These are phyloP conservation scores for Periplaneta americana DNA, from an alignment of 1,140 invertebrate genomes.

Conservation along the genomic window DNA sequence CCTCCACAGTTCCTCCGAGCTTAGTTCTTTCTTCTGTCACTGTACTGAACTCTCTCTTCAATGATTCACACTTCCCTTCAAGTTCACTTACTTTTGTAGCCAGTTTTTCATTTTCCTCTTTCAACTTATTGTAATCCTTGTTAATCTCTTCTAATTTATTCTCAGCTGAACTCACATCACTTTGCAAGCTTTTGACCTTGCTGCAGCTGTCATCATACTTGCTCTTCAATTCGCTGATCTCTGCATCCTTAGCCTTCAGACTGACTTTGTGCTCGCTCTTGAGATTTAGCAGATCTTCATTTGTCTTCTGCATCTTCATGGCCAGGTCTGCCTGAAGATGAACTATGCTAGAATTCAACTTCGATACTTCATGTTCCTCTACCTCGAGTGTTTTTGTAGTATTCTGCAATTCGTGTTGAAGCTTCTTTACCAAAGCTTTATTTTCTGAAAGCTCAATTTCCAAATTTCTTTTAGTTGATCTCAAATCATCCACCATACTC, in stretches of 20 bases:
- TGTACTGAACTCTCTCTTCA: not conserved
- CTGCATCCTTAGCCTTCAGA: not conserved
- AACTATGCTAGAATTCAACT: not conserved
- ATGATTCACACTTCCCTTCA: not conserved
- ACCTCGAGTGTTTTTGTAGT: conserved; percentile 8
- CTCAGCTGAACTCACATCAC: not conserved
- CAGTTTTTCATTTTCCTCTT: not conserved
- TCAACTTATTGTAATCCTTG: not conserved
- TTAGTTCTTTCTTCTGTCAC: not conserved
- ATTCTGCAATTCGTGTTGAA: conserved; percentile 26
- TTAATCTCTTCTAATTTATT: not conserved
- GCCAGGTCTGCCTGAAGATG: not conserved
- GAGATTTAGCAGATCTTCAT: not conserved
- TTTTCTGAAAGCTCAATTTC: not conserved
- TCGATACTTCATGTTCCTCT: not conserved
- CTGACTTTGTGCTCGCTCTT: not conserved
- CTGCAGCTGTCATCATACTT: not conserved
- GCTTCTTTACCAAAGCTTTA: conserved; percentile 17
- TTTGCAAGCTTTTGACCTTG: not conserved
- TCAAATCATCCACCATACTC: conserved; percentile 26
- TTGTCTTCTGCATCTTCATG: not conserved
- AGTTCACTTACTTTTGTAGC: not conserved
- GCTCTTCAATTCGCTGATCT: not conserved
- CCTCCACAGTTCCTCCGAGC: not conserved
- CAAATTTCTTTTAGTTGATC: conserved; percentile 17